A percentile compares a stretch with the other conserved stretches of the same genome.
Evolutionary conservation across 2,888 invertebrate genomes (phyloP).

Genomic region (Phorcus lineatus): DNA sequence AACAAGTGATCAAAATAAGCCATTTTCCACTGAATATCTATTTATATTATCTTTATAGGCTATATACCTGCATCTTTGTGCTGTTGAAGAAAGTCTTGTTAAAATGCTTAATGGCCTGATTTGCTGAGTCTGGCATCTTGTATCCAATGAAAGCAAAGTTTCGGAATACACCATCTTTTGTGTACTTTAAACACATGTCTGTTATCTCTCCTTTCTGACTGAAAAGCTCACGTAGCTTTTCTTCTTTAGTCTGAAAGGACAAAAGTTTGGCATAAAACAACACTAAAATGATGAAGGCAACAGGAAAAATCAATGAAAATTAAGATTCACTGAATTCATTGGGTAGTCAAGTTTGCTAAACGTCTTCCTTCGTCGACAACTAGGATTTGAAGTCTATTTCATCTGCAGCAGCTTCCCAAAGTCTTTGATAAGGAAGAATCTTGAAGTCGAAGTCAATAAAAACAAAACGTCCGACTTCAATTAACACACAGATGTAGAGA

Average conservation of each 20-base stretch:
- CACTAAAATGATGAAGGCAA: not conserved
- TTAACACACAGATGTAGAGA: no score
- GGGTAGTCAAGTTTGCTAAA: no score
- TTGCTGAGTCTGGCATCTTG: slow-evolving; percentile 86
- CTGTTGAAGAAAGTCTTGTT: slow-evolving; percentile 91
- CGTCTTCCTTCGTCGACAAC: no score
- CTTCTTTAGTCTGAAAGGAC: slow-evolving; percentile 84
- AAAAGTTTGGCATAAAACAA: not conserved
- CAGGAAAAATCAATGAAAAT: not conserved
- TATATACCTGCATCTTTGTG: slow-evolving; percentile 83
- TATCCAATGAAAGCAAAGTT: slow-evolving; percentile 96
- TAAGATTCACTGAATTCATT: not conserved
- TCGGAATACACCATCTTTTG: slow-evolving; percentile 92
- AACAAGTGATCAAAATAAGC: no score
- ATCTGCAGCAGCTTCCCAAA: no score
- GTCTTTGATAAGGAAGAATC: no score
- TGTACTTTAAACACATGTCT: slow-evolving; percentile 94
- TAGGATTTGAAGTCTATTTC: no score
- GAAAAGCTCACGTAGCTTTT: slow-evolving; percentile 86
- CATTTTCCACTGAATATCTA: no score
- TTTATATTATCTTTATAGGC: not conserved
- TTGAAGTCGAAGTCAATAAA: no score
- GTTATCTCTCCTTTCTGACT: slow-evolving; percentile 89
- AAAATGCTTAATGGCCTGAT: slow-evolving; percentile 85
- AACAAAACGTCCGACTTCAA: no score